These are phyloP conservation scores for Anas georgica DNA, from an alignment of 2,797 vertebrate species.

Conservation along the genomic window DNA sequence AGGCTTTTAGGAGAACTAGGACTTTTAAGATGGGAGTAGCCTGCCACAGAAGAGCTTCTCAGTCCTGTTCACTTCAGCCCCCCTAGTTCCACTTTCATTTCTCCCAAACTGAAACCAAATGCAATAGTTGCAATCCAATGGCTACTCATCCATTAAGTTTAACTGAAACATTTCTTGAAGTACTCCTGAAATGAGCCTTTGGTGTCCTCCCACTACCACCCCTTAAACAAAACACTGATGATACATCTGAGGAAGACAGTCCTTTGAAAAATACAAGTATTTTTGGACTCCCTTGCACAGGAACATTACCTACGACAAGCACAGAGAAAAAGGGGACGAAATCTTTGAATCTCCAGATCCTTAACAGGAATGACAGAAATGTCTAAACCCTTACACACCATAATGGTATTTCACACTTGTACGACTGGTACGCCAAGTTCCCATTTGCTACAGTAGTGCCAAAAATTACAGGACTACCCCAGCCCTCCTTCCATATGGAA, in stretches of 20 bases:
- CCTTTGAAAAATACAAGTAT: background rate
- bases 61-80: background rate
- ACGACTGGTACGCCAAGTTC: constrained; percentile 56
- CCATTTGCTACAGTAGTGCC: background rate
- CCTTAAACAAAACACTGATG: background rate
- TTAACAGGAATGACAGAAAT: constrained; percentile 20
- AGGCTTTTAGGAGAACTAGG: background rate
- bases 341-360: background rate
- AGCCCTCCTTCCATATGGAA: constrained; percentile 45
- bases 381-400: constrained; percentile 36
- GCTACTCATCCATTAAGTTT: background rate
- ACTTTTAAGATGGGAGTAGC: background rate
- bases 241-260: background rate
- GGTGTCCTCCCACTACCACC: no score
- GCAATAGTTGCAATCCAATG: background rate
- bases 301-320: background rate
- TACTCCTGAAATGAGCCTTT: background rate
- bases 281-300: background rate
- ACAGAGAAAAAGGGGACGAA: background rate
- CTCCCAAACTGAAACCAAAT: background rate
- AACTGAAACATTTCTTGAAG: background rate
- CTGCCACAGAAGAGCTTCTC: background rate
- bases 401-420: constrained; percentile 27
- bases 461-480: constrained; percentile 45
- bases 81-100: background rate